Evolutionary conservation across 2,797 vertebrate species (phyloP), one percentile per base, ranked within the genome.

Genomic region (Smutsia temminckii): DNA sequence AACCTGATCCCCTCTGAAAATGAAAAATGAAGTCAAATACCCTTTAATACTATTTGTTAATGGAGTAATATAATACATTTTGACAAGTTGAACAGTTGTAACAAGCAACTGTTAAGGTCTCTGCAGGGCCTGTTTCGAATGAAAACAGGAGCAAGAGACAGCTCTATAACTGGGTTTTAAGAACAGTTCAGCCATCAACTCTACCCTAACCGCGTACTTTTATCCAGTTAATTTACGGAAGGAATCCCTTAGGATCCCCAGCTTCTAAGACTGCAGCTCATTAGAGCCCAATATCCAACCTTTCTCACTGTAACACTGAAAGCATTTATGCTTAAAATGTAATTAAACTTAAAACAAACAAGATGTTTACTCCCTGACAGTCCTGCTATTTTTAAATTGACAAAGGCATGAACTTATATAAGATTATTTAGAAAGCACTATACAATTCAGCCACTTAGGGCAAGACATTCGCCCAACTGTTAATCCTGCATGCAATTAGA

Each of bases 311-410:
- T 98, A 98, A 98, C 98, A 98, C 98, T 97, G 98, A 98, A 97
- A 99, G 98, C 99, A 98, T 98, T 99, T 99, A 98, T 85, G 98
- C 98, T 98, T 98, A 98, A 99, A 98, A 98, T 95, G 98, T 99
- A 99, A 99, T 99, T 99, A 99, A 99, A 99, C 98, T 99, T 98
- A 98, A 99, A 99, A 99, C 99, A 99, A 99, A 99, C 99, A 99
- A 98, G 98, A 98, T 97, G 97, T 98, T 97, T 89, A 84, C 93
- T 92, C 97, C 97, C 95, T 88, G 96, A 95, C 95, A 97, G 96
- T 84, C 55, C 81, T 1, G 29, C 93, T 94, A 69, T 95, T 98
- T 97, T 97, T 5, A 49, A 96, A 40, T 87, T 95, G 98, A 98
- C 98, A 97, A 68, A 97, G 96, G 97, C 98, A 86, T 20, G 95